Evolutionary conservation across 2,888 invertebrate species (phyloP).

Genomic region (Hydroisotoma schaefferi): DNA sequence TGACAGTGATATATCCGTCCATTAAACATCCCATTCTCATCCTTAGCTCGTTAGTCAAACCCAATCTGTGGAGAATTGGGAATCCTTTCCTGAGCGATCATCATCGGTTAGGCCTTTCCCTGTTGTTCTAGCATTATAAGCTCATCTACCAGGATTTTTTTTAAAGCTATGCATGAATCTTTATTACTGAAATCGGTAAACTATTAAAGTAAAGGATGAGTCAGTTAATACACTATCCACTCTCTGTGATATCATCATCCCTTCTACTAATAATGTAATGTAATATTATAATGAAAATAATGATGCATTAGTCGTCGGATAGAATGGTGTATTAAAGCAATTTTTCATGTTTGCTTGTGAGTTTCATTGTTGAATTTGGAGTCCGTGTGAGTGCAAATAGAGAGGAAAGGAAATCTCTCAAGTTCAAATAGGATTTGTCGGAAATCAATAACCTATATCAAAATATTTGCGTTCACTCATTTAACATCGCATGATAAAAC

Average conservation of each 20-base stretch:
- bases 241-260: slow-evolving; percentile 8
- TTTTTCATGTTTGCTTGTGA: slow-evolving; percentile 42
- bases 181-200: slow-evolving; percentile 14
- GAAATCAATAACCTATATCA: slow-evolving; percentile 49
- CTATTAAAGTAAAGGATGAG: slow-evolving; percentile 10
- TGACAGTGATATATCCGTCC: slow-evolving; percentile 49
- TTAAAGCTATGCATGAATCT: slow-evolving; percentile 2
- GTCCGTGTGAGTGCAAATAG: slow-evolving; percentile 36
- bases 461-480: slow-evolving; percentile 49
- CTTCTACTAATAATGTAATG: slow-evolving; percentile 3
- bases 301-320: slow-evolving; percentile 2
- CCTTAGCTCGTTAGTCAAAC: slow-evolving; percentile 4
- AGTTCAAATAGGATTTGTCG: slow-evolving; percentile 48
- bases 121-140: neutral
- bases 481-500: slow-evolving; percentile 25
- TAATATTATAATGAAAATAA: neutral
- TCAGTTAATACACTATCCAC: slow-evolving; percentile 7
- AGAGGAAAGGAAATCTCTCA: slow-evolving; percentile 47
- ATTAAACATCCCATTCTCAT: slow-evolving; percentile 36
- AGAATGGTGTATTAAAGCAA: neutral
- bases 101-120: neutral
- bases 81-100: slow-evolving; percentile 1
- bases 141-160: slow-evolving; percentile 9
- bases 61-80: neutral
- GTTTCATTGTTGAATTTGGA: slow-evolving; percentile 22